phyloP scores from a whole-genome alignment of 2,113 vertebrate genomes.

The Chamaea fasciata region DNA sequence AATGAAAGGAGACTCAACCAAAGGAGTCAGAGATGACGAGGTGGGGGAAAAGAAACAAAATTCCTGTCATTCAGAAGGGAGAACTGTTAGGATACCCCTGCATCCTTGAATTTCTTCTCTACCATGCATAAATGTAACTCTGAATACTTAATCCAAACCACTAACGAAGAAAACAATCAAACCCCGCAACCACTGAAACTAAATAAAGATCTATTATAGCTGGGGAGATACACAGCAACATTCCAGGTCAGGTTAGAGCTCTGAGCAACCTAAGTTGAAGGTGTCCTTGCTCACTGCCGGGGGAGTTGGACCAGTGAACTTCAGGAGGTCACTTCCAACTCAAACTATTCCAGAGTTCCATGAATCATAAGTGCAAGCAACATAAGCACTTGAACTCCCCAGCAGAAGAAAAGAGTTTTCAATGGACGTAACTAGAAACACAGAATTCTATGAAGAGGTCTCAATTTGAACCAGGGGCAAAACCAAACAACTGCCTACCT shows the following conservation, averaged over 20 bases:
- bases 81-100: background rate
- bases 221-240: background rate
- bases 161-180: background rate
- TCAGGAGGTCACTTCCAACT: background rate
- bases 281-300: background rate
- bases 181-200: background rate
- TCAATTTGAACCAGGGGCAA: background rate
- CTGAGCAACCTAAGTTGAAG: background rate
- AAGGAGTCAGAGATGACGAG: background rate
- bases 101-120: background rate
- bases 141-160: background rate
- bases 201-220: background rate
- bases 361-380: background rate
- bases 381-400: fast-evolving
- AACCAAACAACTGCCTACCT: background rate
- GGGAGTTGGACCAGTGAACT: fast-evolving
- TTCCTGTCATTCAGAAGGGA: background rate
- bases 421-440: fast-evolving
- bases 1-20: background rate
- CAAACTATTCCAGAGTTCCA: background rate
- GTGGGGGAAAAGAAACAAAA: background rate
- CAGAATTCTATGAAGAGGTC: background rate
- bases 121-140: background rate
- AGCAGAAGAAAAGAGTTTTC: background rate
- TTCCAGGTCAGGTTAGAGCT: background rate